Conservation (phyloP, 2,888 invertebrate species). For the Loripinus fragilis region DNA sequence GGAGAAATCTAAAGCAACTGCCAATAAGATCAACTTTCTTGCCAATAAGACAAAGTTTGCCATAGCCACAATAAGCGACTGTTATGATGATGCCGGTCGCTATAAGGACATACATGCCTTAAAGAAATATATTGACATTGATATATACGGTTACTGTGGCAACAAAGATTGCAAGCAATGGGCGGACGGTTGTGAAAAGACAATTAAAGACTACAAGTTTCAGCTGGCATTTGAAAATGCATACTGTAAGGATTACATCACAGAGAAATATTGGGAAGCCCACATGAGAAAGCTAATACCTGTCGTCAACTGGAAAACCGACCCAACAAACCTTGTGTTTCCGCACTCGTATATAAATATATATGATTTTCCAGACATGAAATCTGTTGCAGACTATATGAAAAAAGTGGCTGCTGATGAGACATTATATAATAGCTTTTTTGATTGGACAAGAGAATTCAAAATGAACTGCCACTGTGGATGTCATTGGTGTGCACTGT, state of each 20-base stretch:
- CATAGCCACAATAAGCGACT: conserved; percentile 23
- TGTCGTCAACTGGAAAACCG: conserved; percentile 50
- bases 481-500: conserved; percentile 58
- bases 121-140: conserved; percentile 41
- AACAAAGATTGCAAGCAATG: conserved; percentile 42
- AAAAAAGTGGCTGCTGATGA: conserved; percentile 35
- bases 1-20: not conserved
- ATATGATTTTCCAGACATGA: conserved; percentile 25
- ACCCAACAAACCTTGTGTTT: conserved; percentile 14
- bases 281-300: conserved; percentile 56
- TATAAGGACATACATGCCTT: not conserved
- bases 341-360: conserved; percentile 28
- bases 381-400: conserved; percentile 45
- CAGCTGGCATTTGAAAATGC: conserved; percentile 69
- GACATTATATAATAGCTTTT: conserved; percentile 32
- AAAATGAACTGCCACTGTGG: conserved; percentile 45
- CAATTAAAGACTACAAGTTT: conserved; percentile 61
- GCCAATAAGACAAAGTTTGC: conserved; percentile 6
- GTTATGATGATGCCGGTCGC: conserved; percentile 20
- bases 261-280: conserved; percentile 67
- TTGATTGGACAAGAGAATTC: conserved; percentile 56
- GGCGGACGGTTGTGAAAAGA: conserved; percentile 54
- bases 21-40: conserved; percentile 25
- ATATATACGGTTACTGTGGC: conserved; percentile 59
- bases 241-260: conserved; percentile 68